Percentiles rank a stretch among this genome's conserved stretches.
These are phyloP conservation scores for Macrosiphum euphorbiae DNA, from an alignment of 2,888 invertebrate species.

Conservation along the genomic window DNA sequence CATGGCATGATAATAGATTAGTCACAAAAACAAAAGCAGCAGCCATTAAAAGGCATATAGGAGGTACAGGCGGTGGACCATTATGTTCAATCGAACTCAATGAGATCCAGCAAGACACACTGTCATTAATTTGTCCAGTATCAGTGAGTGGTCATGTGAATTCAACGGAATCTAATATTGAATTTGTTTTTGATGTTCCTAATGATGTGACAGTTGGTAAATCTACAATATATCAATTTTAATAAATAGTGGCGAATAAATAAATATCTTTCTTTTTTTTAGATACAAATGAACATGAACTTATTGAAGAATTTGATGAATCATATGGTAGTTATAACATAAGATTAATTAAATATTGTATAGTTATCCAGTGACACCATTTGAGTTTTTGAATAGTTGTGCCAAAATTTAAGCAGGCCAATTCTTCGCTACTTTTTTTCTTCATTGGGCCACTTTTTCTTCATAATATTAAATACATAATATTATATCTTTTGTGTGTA, in stretches of 20 bases:
- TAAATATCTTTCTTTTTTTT: not conserved
- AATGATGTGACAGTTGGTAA: not conserved
- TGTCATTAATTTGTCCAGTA: constrained; percentile 7
- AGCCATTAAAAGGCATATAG: not conserved
- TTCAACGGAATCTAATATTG: not conserved
- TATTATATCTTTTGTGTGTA: too few species aligned
- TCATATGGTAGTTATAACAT: not conserved
- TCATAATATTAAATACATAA: too few species aligned
- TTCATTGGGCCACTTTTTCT: too few species aligned
- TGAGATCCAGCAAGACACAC: not conserved
- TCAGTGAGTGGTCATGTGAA: not conserved
- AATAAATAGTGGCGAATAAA: not conserved
- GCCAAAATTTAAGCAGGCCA: too few species aligned
- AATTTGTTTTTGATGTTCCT: not conserved
- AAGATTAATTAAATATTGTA: too few species aligned
- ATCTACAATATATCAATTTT: not conserved
- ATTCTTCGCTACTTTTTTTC: too few species aligned
- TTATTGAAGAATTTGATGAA: not conserved
- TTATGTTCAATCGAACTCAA: not conserved
- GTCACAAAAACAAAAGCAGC: not conserved
- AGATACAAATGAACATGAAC: not conserved
- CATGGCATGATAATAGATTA: not conserved
- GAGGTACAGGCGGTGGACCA: constrained; percentile 24
- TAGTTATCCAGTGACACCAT: too few species aligned
- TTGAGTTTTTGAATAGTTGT: too few species aligned